Base-by-base conservation (phyloP, 2,113 vertebrate species). In the Platysternon megacephalum region DNA sequence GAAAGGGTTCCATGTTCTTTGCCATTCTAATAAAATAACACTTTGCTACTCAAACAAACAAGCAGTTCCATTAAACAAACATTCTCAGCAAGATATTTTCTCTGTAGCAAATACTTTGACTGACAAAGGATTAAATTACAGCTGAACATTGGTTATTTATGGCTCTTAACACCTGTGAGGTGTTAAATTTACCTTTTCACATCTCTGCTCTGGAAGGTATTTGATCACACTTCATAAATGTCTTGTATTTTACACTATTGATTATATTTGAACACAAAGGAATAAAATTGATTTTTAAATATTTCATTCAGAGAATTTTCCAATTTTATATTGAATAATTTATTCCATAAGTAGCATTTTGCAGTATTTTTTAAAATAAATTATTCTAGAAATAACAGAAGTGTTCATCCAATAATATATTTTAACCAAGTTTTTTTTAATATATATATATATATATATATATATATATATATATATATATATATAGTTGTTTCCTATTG, bases 41-140 rank as follows among this genome's bases (percentile, higher is more conserved):
- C 92, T 96, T 85, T 76, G 32, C 28, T 65, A 91, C 92, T 92
- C 78, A 85, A 95, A 55, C 87, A 93, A 94, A 93, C 58, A 95
- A 83, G 82, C 42, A 86, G 88, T 97, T 96, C 82, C 85, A 94
- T 95, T 95, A 91, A 96, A 76, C 74, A 81, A 88, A 68, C 74
- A 85, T 93, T 93, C 89, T 87, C 92, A 92, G 94, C 8, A 26
- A 96, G 84, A 86, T 83, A 55, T 91, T 95, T 95, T 84, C 85
- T 92, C 85, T 89, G 86, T 92, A 92, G 85, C 49, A 19, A 97
- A 84, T 49, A 81, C 21, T 93, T 85, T 92, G 96, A 97, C 91
- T 97, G 96, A 96, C 94, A 95, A 97, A 94, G 74, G 90, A 95
- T 95, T 97, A 92, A 93, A 95, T 91, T 91, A 83, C 89, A 95